phyloP scores from a whole-genome alignment of 1,140 invertebrate species.

The Stegodyphus mimosarum region DNA sequence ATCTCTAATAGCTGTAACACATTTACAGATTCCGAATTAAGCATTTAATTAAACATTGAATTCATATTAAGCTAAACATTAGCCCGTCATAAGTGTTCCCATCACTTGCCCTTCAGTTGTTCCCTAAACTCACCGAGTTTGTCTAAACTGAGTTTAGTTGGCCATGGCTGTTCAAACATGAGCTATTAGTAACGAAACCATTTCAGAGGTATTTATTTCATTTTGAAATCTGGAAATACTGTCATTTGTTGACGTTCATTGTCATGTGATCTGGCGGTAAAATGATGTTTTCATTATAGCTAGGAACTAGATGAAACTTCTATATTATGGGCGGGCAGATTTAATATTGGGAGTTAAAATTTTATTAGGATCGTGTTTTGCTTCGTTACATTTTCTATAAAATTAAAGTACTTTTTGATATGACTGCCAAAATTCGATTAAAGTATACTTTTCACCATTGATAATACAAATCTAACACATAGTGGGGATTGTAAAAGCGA shows the following conservation, averaged over 20 bases:
- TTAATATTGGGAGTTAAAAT: not conserved
- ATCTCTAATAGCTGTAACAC: too few species aligned
- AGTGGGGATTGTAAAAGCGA: not conserved
- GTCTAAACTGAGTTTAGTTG: too few species aligned
- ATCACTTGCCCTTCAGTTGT: too few species aligned
- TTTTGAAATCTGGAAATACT: too few species aligned
- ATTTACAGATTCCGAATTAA: too few species aligned
- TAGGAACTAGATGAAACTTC: not conserved
- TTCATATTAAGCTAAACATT: too few species aligned
- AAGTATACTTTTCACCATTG: not conserved
- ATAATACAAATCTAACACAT: not conserved
- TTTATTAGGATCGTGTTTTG: not conserved
- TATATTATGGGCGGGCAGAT: not conserved
- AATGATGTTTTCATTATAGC: not conserved
- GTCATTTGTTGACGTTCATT: not conserved
- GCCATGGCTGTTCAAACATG: too few species aligned
- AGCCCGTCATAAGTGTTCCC: too few species aligned
- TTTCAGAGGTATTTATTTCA: too few species aligned
- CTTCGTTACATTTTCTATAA: not conserved
- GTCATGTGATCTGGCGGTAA: slow-evolving; percentile 1
- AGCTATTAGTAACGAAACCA: too few species aligned
- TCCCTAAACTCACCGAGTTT: too few species aligned
- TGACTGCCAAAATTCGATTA: not conserved
- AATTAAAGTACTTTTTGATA: not conserved
- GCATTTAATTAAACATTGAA: too few species aligned